phyloP scores from a whole-genome alignment of 2,113 vertebrate genomes.

The Osmerus eperlanus region DNA sequence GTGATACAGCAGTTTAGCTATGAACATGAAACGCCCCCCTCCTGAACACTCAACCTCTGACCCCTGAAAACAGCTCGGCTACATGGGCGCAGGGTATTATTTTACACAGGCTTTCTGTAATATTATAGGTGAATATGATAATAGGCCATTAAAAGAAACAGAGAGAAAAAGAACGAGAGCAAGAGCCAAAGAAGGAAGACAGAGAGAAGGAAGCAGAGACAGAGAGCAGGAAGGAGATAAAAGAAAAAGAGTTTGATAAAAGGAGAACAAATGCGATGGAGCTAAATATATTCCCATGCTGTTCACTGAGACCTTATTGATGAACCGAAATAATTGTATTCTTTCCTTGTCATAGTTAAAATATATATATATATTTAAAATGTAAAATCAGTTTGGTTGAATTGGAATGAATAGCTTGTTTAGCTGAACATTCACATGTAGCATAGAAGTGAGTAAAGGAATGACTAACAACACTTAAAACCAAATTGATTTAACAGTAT shows the following conservation, averaged over 20 bases:
- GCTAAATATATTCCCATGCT: slow-evolving; percentile 30
- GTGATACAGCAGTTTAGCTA: slow-evolving; percentile 26
- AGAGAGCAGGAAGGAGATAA: neutral
- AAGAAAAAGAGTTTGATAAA: slow-evolving; percentile 12
- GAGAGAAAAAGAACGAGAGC: slow-evolving; percentile 38
- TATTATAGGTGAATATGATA: slow-evolving; percentile 59
- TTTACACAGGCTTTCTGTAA: slow-evolving; percentile 27
- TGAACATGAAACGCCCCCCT: slow-evolving; percentile 47
- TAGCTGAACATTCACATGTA: too few species aligned
- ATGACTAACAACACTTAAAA: too few species aligned
- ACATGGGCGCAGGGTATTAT: slow-evolving; percentile 40
- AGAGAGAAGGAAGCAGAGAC: slow-evolving; percentile 3
- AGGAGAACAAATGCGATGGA: neutral
- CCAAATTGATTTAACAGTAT: too few species aligned
- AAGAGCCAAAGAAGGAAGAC: slow-evolving; percentile 15
- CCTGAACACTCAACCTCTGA: slow-evolving; percentile 62
- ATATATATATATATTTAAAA: too few species aligned
- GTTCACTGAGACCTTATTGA: slow-evolving; percentile 59
- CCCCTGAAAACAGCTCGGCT: slow-evolving; percentile 52
- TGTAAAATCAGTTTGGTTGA: slow-evolving; percentile 1
- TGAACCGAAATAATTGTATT: slow-evolving; percentile 35
- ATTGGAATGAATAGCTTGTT: too few species aligned
- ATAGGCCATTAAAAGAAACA: slow-evolving; percentile 46
- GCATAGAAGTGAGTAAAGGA: too few species aligned
- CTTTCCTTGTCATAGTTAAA: slow-evolving; percentile 22